These are phyloP conservation scores for Tadarida brasiliensis DNA, from an alignment of 2,797 vertebrate genomes.

Conservation along the genomic window DNA sequence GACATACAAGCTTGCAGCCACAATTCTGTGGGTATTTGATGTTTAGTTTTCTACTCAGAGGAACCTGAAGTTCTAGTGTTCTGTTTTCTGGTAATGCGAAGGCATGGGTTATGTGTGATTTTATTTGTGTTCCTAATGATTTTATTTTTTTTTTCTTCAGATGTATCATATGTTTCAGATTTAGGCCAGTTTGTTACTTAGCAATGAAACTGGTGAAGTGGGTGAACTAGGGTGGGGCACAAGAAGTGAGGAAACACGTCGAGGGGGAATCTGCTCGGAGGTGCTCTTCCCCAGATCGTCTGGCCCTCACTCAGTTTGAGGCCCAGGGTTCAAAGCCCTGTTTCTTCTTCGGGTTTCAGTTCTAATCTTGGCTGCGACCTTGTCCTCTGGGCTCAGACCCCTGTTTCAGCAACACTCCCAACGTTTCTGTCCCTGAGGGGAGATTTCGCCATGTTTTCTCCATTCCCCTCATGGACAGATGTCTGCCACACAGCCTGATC, in stretches of 20 bases:
- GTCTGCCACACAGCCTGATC: background rate
- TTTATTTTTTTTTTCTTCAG: background rate
- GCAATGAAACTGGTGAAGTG: background rate
- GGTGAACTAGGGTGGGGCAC: background rate
- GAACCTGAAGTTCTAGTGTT: background rate
- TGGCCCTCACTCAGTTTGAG: too few relatives aligned
- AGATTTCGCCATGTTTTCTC: background rate
- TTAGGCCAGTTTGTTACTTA: background rate
- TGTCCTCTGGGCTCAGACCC: background rate
- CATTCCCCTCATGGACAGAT: background rate
- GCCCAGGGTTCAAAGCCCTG: background rate
- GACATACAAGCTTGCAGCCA: background rate
- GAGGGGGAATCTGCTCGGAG: background rate
- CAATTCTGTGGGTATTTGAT: background rate
- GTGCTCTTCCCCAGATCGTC: background rate
- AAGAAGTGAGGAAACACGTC: background rate
- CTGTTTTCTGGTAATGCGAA: background rate
- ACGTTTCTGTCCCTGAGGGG: background rate
- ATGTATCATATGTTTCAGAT: background rate
- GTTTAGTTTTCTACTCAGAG: background rate
- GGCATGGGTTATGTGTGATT: background rate
- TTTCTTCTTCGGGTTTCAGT: background rate
- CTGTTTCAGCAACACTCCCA: background rate
- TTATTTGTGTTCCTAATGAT: background rate
- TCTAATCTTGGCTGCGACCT: background rate